These are phyloP conservation scores for Eledone cirrhosa DNA, from an alignment of 2,888 invertebrate species.

Conservation along the genomic window DNA sequence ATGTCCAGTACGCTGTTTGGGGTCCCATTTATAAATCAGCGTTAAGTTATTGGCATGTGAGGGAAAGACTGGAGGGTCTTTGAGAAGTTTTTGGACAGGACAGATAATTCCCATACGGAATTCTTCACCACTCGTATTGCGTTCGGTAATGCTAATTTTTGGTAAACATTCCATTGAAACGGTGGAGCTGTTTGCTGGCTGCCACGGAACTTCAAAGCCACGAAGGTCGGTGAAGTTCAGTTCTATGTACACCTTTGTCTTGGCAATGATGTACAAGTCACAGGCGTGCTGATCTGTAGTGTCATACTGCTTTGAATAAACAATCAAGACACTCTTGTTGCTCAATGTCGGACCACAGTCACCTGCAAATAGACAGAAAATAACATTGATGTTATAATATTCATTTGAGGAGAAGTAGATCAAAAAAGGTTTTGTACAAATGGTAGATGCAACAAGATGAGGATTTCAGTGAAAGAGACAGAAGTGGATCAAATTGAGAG, in stretches of 20 bases:
- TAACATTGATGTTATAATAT: too few species aligned
- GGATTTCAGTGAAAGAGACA: too few species aligned
- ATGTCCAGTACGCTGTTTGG: slow-evolving; percentile 22
- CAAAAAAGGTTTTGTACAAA: too few species aligned
- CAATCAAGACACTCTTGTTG: slow-evolving; percentile 25
- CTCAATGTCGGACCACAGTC: slow-evolving; percentile 24
- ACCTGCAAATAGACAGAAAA: background rate
- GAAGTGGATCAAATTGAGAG: too few species aligned
- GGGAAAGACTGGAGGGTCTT: slow-evolving; percentile 26
- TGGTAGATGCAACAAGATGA: too few species aligned
- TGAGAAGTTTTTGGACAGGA: slow-evolving; percentile 25
- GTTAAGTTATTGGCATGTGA: slow-evolving; percentile 24
- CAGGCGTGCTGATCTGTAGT: slow-evolving; percentile 4
- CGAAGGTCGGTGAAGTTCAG: slow-evolving; percentile 22
- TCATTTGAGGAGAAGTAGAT: too few species aligned
- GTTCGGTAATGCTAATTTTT: slow-evolving; percentile 24
- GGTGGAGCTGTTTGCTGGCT: slow-evolving; percentile 8
- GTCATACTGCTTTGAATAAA: slow-evolving; percentile 24
- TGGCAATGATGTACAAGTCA: slow-evolving; percentile 15
- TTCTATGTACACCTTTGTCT: slow-evolving; percentile 20
- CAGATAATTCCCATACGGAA: slow-evolving; percentile 25
- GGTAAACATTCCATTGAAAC: slow-evolving; percentile 19
- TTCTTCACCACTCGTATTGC: slow-evolving; percentile 26
- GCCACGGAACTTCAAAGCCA: slow-evolving; percentile 22
- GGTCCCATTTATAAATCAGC: slow-evolving; percentile 25